phyloP scores from a whole-genome alignment of 2,113 vertebrate genomes.

The Pyxicephalus adspersus region DNA sequence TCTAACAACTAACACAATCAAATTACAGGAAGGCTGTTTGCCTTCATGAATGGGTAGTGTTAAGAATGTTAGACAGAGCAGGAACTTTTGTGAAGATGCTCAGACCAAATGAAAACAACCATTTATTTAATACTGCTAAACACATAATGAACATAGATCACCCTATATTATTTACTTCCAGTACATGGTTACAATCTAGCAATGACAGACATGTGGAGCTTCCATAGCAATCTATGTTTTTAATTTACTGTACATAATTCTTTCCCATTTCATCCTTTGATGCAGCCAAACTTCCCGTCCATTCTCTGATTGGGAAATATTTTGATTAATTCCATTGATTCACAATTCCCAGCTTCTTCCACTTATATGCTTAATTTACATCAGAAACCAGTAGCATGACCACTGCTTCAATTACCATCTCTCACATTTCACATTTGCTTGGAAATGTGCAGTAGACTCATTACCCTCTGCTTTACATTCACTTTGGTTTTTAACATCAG shows the following conservation, averaged over 20 bases:
- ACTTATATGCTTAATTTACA: slow-evolving; percentile 53
- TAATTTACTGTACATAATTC: slow-evolving; percentile 35
- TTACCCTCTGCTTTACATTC: slow-evolving; percentile 21
- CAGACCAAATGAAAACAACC: too few relatives aligned
- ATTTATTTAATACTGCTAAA: too few relatives aligned
- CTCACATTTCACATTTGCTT: slow-evolving; percentile 35
- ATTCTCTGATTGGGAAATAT: slow-evolving; percentile 37
- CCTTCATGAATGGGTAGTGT: too few relatives aligned
- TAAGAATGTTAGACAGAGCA: too few relatives aligned
- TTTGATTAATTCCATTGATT: slow-evolving; percentile 50
- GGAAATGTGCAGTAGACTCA: slow-evolving; percentile 10
- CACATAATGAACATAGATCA: too few relatives aligned
- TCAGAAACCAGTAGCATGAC: slow-evolving; percentile 53
- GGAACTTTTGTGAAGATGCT: too few relatives aligned
- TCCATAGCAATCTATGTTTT: slow-evolving; percentile 33
- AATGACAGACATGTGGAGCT: slow-evolving; percentile 36
- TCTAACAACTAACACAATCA: too few relatives aligned
- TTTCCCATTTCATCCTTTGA: slow-evolving; percentile 44
- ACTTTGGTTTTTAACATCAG: slow-evolving; percentile 3
- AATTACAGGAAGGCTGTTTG: too few relatives aligned
- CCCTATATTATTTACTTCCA: neutral
- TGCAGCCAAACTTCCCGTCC: slow-evolving; percentile 41
- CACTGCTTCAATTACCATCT: slow-evolving; percentile 34
- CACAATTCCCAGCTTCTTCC: slow-evolving; percentile 40
- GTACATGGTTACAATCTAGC: neutral